Evolutionary conservation across 2,888 invertebrate species (phyloP).

Genomic region (Lithophane leautieri): DNA sequence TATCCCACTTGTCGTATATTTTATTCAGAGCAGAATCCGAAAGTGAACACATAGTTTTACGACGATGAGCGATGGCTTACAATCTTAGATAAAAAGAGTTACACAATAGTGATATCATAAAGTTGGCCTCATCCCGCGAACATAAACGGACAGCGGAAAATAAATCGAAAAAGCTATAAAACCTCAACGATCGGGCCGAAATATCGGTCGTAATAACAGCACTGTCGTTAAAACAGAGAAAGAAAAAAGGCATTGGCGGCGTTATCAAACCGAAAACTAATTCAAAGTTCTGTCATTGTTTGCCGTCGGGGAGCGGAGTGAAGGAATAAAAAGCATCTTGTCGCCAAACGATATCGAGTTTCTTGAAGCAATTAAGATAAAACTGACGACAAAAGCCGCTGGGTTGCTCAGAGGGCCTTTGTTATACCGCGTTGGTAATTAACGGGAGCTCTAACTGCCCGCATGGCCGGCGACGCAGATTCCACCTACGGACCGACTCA

Average conservation of each 20-base stretch:
- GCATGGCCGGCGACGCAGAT: constrained; percentile 69
- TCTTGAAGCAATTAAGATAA: constrained; percentile 90
- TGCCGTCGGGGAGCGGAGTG: constrained; percentile 80
- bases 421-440: constrained; percentile 81
- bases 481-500: constrained; percentile 54
- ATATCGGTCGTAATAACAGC: constrained; percentile 78
- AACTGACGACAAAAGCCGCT: constrained; percentile 85
- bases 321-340: constrained; percentile 88
- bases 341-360: constrained; percentile 89
- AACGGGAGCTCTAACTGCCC: constrained; percentile 76
- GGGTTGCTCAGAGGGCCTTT: constrained; percentile 76
- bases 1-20: constrained; percentile 52
- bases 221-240: constrained; percentile 78
- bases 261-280: constrained; percentile 88
- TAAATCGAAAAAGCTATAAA: constrained; percentile 76
- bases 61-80: constrained; percentile 54
- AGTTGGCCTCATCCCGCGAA: constrained; percentile 62
- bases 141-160: constrained; percentile 71
- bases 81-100: constrained; percentile 66
- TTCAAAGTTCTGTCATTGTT: constrained; percentile 88
- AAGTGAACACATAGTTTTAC: constrained; percentile 61
- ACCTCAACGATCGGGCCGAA: constrained; percentile 75
- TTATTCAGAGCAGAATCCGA: constrained; percentile 54
- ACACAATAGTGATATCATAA: constrained; percentile 70
- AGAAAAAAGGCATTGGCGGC: constrained; percentile 74